Conservation (phyloP, 2,797 vertebrate species). For the Australoheros facetus region DNA sequence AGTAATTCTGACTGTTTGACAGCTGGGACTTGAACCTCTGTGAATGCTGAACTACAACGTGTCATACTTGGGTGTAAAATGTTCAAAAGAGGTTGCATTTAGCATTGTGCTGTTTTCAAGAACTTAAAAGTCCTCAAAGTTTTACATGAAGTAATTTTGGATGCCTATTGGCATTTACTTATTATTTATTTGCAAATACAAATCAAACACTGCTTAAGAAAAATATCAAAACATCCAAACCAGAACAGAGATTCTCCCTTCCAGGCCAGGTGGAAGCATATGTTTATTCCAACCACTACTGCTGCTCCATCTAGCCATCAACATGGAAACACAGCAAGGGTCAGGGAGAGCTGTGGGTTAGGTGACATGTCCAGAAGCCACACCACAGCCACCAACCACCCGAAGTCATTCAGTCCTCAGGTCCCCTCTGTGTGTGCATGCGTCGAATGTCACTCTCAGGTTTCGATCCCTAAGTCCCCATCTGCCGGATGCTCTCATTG, state of each 20-base stretch:
- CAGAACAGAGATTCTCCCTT: conserved; percentile 13
- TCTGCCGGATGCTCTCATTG: conserved; percentile 78
- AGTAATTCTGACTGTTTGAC: conserved; percentile 70
- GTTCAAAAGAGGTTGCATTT: conserved; percentile 20
- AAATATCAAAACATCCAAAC: not conserved
- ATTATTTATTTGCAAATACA: not conserved
- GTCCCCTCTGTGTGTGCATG: conserved; percentile 38
- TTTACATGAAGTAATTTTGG: not conserved
- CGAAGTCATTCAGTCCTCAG: conserved; percentile 62
- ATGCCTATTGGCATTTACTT: not conserved
- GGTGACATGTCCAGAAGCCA: conserved; percentile 64
- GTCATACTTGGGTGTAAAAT: conserved; percentile 36
- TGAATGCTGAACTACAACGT: conserved; percentile 16
- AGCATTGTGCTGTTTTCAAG: too few species aligned
- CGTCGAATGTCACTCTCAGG: conserved; percentile 77
- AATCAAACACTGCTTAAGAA: not conserved
- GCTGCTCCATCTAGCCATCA: conserved; percentile 46
- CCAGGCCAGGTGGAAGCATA: conserved; percentile 29
- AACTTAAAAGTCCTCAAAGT: too few species aligned
- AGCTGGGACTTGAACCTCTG: conserved; percentile 53
- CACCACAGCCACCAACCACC: conserved; percentile 60
- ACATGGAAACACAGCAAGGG: conserved; percentile 15
- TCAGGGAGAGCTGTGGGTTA: conserved; percentile 61
- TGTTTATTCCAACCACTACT: conserved; percentile 43
- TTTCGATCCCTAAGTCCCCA: conserved; percentile 74